Evolutionary conservation across 2,113 vertebrate genomes (phyloP), one percentile per base, ranked within the genome.

Genomic region (Sakesphorus luctuosus): DNA sequence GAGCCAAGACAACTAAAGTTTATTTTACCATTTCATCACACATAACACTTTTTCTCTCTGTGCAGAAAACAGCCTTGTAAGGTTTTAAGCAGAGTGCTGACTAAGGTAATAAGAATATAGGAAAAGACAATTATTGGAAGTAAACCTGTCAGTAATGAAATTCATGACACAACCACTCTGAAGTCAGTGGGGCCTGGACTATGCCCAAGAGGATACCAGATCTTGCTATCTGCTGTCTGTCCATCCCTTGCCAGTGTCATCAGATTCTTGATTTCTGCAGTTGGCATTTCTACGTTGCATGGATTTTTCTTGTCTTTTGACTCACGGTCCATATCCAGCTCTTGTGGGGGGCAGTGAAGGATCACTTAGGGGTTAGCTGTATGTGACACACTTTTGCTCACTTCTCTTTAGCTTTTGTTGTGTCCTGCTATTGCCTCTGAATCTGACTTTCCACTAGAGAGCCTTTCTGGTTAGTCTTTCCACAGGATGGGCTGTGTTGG

Each of bases 21-120:
- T 96, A 52, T 95, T 96, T 96, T 94, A 74, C 66, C 33, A 36
- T 96, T 94, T 93, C 76, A 77, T 91, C 56, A 82, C 56, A 77
- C 49, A 7, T 19, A 72, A 43, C 55, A 13, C 47, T 72, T 76
- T 67, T 74, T 71, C 59, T 31, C 25, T 89, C 52, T 35, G 35
- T 73, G 58, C 44, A 78, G 52, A 40, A 61, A 92, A 18, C 35
- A 93, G 47, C 31, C 46, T 43, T 44, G 29, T 56, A 31, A 43
- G 15, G 14, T 46, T 85, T 92, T 62, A 47, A 82, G 69, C 19
- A 62, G 67, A 68, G 43, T 84, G 53, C 69, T 93, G 80, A 72
- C 46, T 82, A 55, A 88, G n/a, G 59, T 76, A 36, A 44, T 33
- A 72, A 49, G 63, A 73, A 38, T 63, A 63, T 2, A 52, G 44